Percentiles rank a stretch among this genome's conserved stretches.
Evolutionary conservation across 2,888 invertebrate species (phyloP).

Genomic region (Steinernema scapterisci): DNA sequence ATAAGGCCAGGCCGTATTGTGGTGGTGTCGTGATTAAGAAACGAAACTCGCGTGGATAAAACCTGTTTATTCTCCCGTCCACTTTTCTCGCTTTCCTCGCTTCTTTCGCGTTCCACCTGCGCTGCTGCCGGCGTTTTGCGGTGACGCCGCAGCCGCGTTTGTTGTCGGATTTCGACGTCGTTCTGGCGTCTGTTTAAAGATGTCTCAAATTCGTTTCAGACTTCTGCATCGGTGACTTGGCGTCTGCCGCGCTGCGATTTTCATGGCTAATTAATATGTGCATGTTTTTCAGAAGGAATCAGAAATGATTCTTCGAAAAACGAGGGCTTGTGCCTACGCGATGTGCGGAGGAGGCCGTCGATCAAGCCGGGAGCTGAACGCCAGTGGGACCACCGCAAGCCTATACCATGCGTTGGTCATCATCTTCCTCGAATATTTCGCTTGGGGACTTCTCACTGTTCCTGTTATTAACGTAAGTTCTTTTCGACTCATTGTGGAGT

Average conservation of each 20-base stretch:
- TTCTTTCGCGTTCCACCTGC: not conserved
- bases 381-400: slow-evolving; percentile 74
- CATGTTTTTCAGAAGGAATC: slow-evolving; percentile 6
- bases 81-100: not conserved
- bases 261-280: too few species aligned
- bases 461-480: slow-evolving; percentile 84
- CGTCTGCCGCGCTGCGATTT: too few species aligned
- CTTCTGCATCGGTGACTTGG: too few species aligned
- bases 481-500: not conserved
- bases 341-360: slow-evolving; percentile 1
- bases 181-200: not conserved
- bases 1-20: too few species aligned
- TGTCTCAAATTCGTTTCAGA: too few species aligned
- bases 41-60: too few species aligned
- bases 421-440: slow-evolving; percentile 99
- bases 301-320: slow-evolving; percentile 8
- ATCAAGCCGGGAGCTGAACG: slow-evolving; percentile 5
- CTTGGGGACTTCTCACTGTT: slow-evolving; percentile 97
- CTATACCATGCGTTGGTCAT: slow-evolving; percentile 98
- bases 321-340: slow-evolving; percentile 13
- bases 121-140: slow-evolving; percentile 1
- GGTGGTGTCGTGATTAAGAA: too few species aligned
- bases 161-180: not conserved
- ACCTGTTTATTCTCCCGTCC: too few species aligned
- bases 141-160: not conserved